phyloP scores from a whole-genome alignment of 2,113 vertebrate genomes.

The Phalacrocorax carbo region DNA sequence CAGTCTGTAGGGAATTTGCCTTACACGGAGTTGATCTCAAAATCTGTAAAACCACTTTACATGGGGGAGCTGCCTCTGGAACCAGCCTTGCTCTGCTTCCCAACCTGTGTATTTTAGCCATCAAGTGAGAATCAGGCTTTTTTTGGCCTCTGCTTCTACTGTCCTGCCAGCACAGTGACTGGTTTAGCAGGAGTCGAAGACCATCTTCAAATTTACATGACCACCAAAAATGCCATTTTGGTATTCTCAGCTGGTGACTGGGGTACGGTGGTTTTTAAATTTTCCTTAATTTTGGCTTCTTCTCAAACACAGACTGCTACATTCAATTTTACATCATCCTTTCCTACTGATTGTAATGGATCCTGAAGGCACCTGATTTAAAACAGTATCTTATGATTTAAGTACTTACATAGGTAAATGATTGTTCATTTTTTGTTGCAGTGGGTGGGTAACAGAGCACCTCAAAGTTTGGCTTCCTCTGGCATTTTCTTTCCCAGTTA shows the following conservation, averaged over 20 bases:
- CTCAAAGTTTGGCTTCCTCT: not conserved
- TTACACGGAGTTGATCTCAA: not conserved
- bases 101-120: not conserved
- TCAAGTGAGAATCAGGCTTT: not conserved
- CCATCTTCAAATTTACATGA: not conserved
- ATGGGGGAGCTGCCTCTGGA: not conserved
- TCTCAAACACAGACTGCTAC: not conserved
- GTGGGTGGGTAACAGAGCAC: not conserved
- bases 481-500: not conserved
- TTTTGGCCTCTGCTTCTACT: not conserved
- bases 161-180: not conserved
- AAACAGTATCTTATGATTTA: not conserved
- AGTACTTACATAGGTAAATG: not conserved
- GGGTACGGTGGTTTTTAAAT: not conserved
- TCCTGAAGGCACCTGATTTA: not conserved
- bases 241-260: not conserved
- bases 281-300: not conserved
- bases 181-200: not conserved
- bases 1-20: not conserved
- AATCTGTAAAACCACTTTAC: not conserved
- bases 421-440: not conserved
- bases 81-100: not conserved
- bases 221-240: not conserved
- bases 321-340: not conserved
- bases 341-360: not conserved